phyloP scores from a whole-genome alignment of 2,113 vertebrate species.

The Scophthalmus maximus region DNA sequence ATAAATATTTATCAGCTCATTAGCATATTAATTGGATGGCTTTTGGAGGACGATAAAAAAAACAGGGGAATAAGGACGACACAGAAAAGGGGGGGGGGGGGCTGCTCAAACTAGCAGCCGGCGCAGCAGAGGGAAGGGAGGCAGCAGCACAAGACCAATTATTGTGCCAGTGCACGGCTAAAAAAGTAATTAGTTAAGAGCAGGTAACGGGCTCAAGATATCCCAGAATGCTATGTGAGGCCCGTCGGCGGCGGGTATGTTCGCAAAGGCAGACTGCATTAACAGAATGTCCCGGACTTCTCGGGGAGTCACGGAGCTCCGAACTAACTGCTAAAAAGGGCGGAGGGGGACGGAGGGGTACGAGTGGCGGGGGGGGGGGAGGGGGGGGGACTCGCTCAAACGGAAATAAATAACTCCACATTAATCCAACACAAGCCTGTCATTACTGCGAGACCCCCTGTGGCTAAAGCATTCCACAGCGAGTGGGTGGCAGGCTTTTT shows the following conservation, averaged over 20 bases:
- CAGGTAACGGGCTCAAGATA: constrained; percentile 82
- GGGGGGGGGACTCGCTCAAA: constrained; percentile 67
- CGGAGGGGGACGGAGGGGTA: background rate
- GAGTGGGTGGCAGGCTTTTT: constrained; percentile 69
- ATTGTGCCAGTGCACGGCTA: constrained; percentile 85
- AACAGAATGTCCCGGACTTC: constrained; percentile 51
- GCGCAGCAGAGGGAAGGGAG: constrained; percentile 47
- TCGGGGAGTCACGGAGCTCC: constrained; percentile 57
- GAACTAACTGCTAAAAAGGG: constrained; percentile 24
- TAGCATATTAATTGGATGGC: constrained; percentile 99
- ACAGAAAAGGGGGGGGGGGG: constrained; percentile 30
- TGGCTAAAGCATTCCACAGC: constrained; percentile 79
- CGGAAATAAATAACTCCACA: constrained; percentile 81
- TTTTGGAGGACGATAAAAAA: constrained; percentile 83
- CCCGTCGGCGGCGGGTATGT: constrained; percentile 56
- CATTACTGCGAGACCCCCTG: constrained; percentile 80
- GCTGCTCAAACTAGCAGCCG: constrained; percentile 72
- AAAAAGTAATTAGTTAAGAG: constrained; percentile 93
- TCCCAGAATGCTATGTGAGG: constrained; percentile 74
- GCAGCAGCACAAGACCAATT: constrained; percentile 84
- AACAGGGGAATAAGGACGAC: constrained; percentile 78
- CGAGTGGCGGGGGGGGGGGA: background rate
- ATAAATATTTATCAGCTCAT: constrained; percentile 99
- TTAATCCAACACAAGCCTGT: constrained; percentile 80
- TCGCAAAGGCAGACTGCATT: constrained; percentile 48